phyloP scores from a whole-genome alignment of 2,113 vertebrate species.

The Passer montanus region DNA sequence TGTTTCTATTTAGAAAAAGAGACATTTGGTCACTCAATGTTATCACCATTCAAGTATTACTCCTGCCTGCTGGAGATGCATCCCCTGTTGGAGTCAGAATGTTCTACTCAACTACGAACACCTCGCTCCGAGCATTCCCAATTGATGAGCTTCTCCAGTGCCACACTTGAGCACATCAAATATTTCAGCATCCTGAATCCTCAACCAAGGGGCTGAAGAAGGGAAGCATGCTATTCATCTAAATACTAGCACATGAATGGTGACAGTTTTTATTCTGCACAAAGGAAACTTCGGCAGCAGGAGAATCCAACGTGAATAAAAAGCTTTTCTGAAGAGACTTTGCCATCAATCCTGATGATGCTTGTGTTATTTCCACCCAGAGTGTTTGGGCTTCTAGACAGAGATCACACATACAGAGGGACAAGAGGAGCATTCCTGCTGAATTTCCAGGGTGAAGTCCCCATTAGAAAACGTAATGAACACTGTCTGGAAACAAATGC shows the following conservation, averaged over 20 bases:
- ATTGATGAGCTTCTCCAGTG: neutral
- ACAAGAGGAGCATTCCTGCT: neutral
- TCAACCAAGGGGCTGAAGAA: neutral
- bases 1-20: neutral
- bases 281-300: neutral
- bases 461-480: neutral
- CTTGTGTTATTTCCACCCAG: neutral
- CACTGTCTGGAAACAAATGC: neutral
- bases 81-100: neutral
- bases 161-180: neutral
- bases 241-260: neutral
- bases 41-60: neutral
- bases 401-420: neutral
- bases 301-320: neutral
- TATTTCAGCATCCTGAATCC: neutral
- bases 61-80: neutral
- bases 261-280: neutral
- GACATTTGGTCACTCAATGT: neutral
- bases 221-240: neutral
- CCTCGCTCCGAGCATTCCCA: neutral
- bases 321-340: neutral
- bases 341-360: neutral
- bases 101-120: neutral
- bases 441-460: neutral
- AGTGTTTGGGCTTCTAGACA: neutral